These are phyloP conservation scores for Limonius californicus DNA, from an alignment of 1,140 invertebrate genomes.

Conservation along the genomic window DNA sequence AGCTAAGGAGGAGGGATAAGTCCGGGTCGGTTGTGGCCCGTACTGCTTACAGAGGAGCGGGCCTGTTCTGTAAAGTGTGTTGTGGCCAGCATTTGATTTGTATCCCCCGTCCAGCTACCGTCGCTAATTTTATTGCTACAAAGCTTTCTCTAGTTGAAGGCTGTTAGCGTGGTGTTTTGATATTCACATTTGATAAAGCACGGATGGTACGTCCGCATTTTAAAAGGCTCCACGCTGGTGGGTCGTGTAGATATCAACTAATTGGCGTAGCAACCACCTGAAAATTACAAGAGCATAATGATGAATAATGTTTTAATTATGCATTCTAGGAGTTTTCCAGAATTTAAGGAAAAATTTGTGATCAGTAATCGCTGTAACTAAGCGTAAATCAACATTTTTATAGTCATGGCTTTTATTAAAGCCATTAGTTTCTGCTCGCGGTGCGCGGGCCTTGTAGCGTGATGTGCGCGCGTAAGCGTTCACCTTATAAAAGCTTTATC, in stretches of 20 bases:
- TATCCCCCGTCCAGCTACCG: slow-evolving; percentile 7
- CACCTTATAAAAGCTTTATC: slow-evolving; percentile 28
- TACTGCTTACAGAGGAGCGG: neutral
- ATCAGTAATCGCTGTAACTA: slow-evolving; percentile 41
- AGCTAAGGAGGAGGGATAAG: neutral
- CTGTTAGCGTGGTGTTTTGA: neutral
- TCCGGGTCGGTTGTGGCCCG: neutral
- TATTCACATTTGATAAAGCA: neutral
- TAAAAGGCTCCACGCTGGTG: neutral
- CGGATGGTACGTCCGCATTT: neutral
- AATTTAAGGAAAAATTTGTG: slow-evolving; percentile 44
- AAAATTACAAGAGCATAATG: slow-evolving; percentile 31
- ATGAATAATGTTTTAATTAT: slow-evolving; percentile 48
- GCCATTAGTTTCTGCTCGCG: slow-evolving; percentile 44
- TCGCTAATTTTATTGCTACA: slow-evolving; percentile 10
- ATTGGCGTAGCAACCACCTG: neutral
- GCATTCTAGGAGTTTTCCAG: slow-evolving; percentile 38
- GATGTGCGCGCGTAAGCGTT: slow-evolving; percentile 26
- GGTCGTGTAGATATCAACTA: neutral
- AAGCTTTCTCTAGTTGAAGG: slow-evolving; percentile 10
- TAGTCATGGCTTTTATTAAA: slow-evolving; percentile 47
- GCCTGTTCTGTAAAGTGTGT: neutral
- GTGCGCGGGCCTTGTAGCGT: slow-evolving; percentile 27
- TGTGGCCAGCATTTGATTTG: slow-evolving; percentile 9
- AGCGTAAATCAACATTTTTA: slow-evolving; percentile 49